Base-by-base conservation (phyloP, 2,888 invertebrate species). In the Trissoscelio sp. region DNA sequence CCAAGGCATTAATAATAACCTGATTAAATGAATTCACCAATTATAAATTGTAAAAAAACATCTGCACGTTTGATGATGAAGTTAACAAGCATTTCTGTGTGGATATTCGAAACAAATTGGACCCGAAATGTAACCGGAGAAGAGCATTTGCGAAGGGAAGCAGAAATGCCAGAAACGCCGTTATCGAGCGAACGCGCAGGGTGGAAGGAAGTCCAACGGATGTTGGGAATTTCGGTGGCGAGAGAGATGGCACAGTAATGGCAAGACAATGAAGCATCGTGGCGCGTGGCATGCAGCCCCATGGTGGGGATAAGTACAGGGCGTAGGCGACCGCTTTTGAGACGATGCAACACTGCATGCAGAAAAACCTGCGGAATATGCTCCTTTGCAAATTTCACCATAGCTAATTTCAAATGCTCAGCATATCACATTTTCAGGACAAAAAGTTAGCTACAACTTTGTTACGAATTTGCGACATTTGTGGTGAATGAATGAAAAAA, bases 111-210 rank as follows among this genome's bases (percentile, higher is more conserved):
- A 72, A 72, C 51, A 72, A 69, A 72, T 64, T 60, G 70, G 46
- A 73, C 22, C 51, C 60, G 58, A 73, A 66, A 73, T 34, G 66
- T 62, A 72, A 79, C 79, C 57, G 60, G 77, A 75, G 58, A 67
- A 14, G 75, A 75, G 64, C 57, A 46, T 70, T 70, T 78, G 46
- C 70, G 39, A 39, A 55, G 60, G 51, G 64, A 62, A 79, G 44
- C 51, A 60, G 73, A 66, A 79, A 58, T 42, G 46, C 39, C 62
- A 74, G 67, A 79, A 86, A 83, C 83, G 88, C 86, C 89, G 89
- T 89, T 89, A 88, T 88, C 88, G 88, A 88, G 88, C 86, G 88
- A 88, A 87, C 84, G 85, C 85, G 85, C 84, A 86, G 84, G 86
- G 86, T 85, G 86, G 86, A 85, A 86, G 86, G 86, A 87, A 85